phyloP scores from a whole-genome alignment of 2,888 invertebrate genomes.

The Epirrhoe tristata region DNA sequence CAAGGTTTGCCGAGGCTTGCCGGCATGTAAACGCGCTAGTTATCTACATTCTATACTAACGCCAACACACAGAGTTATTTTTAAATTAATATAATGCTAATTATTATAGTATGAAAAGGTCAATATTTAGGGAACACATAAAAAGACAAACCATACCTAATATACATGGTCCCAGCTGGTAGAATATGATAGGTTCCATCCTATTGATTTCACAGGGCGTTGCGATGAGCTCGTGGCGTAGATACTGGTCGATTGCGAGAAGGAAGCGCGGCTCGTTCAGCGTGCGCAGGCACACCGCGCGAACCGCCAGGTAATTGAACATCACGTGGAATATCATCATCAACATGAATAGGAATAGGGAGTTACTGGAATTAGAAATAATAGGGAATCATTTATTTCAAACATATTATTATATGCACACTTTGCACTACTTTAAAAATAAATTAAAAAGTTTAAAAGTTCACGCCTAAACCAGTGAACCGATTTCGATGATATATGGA shows the following conservation, averaged over 20 bases:
- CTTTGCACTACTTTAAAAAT: too few relatives aligned
- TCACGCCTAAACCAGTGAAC: too few relatives aligned
- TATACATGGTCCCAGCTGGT: constrained; percentile 57
- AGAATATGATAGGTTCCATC: constrained; percentile 85
- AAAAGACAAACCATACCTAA: constrained; percentile 52
- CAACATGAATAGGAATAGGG: constrained; percentile 89
- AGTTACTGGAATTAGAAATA: constrained; percentile 81
- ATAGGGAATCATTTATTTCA: not conserved
- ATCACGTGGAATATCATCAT: constrained; percentile 93
- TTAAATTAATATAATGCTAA: too few relatives aligned
- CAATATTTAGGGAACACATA: not conserved
- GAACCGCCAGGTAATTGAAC: constrained; percentile 95
- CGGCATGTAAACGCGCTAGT: too few relatives aligned
- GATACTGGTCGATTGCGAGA: constrained; percentile 88
- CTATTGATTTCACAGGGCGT: constrained; percentile 88
- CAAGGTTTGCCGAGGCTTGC: too few relatives aligned
- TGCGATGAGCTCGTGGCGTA: constrained; percentile 86
- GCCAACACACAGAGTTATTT: too few relatives aligned
- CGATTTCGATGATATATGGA: too few relatives aligned
- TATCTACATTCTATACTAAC: too few relatives aligned
- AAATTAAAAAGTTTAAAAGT: too few relatives aligned
- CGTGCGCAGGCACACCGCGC: constrained; percentile 90
- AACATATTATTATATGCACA: constrained; percentile 27
- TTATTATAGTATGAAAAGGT: too few relatives aligned
- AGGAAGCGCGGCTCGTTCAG: constrained; percentile 93